Evolutionary conservation across 2,888 invertebrate species (phyloP).

Genomic region (Ectemnius continuus): DNA sequence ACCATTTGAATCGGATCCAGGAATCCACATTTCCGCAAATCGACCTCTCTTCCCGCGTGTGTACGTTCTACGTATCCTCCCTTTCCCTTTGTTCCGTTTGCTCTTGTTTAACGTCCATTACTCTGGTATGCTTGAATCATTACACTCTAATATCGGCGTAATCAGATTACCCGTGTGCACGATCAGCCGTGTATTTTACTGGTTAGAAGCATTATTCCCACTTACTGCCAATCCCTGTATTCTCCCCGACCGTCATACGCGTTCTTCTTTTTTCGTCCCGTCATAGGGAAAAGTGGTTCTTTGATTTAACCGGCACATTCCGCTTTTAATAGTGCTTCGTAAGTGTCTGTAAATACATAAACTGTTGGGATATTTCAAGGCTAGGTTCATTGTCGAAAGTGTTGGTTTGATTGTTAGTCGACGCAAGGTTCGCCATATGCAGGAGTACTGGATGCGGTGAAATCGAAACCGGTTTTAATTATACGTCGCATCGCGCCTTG

Average conservation of each 20-base stretch:
- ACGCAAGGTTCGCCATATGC: not conserved
- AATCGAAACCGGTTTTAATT: constrained; percentile 20
- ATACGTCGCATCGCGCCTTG: not conserved
- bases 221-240: not conserved
- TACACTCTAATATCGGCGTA: constrained; percentile 45
- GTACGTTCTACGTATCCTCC: too few species aligned
- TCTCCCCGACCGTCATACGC: too few species aligned
- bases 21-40: too few species aligned
- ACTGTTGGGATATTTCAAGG: too few species aligned
- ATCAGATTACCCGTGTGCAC: constrained; percentile 42
- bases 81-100: constrained; percentile 10
- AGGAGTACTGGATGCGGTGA: not conserved
- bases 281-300: not conserved
- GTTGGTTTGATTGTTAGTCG: constrained; percentile 5
- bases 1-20: too few species aligned
- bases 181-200: constrained; percentile 40
- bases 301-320: too few species aligned
- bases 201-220: constrained; percentile 34
- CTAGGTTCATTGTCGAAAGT: not conserved
- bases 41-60: too few species aligned
- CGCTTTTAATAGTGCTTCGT: too few species aligned
- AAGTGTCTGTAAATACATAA: too few species aligned
- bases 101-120: constrained; percentile 50
- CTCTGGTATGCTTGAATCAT: constrained; percentile 36
- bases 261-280: constrained; percentile 9